Base-by-base conservation (phyloP, 2,797 vertebrate species). In the Dromococcyx pavoninus region DNA sequence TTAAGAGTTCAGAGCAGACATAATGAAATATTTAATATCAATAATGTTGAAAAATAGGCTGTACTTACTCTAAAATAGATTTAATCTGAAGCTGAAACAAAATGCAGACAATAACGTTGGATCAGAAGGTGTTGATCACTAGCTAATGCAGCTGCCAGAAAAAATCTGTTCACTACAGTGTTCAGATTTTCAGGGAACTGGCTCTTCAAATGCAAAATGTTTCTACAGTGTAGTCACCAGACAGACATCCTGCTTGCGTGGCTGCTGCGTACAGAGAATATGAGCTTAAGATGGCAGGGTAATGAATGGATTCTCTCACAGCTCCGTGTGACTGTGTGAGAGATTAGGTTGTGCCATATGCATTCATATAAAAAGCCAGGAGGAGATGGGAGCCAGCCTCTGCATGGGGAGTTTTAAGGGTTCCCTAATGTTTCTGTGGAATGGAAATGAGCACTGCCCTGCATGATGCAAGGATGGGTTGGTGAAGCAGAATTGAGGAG, bases 221-320 rank as follows among this genome's bases (percentile, higher is more conserved):
- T 33, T 19, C 46, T 50, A 3, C 24, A 0, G 28, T 11, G 43
- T 17, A 1, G 6, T 53, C 24, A 30, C 15, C 41, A 13, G 46
- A 22, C 4, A 5, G 39, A 12, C 23, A 10, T 37, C 43, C 28
- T 17, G 3, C 53, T 24, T 10, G 22, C 0, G 0, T 30, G 91
- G 65, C 22, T 0, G 2, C 60, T 32, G 32, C 0, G 0, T 27
- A 30, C 0, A 0, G 43, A 56, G n/a, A 67, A 8, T 0, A 0
- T 44, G 60, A 70, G 28, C 32, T 66, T 6, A 13, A 70, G 19
- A 11, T 28, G 53, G 25, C 0, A 3, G 72, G 65, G 30, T 57
- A 33, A 48, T 30, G 23, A 37, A 64, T 41, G 50, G 61, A 64
- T 71, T 75, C 58, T 11, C 32, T 56, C 13, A 33, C 30, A 48